Conservation (phyloP, 2,797 vertebrate species). For the Hemibagrus guttatus region DNA sequence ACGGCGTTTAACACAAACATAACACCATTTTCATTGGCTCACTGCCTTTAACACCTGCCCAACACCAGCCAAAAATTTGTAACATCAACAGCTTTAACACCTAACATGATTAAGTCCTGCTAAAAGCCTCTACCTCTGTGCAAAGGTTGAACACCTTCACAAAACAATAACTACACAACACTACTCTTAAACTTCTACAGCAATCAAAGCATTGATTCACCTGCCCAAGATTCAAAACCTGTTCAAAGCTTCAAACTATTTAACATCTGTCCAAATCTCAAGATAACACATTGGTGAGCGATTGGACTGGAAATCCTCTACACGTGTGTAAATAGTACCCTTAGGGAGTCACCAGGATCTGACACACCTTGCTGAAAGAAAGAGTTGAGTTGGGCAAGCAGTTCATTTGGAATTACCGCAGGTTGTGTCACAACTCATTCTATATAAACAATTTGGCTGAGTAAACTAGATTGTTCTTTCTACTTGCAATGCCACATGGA, state of each 20-base stretch:
- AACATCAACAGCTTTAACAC: not conserved
- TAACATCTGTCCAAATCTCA: not conserved
- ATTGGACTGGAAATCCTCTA: not conserved
- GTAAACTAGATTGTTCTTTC: not conserved
- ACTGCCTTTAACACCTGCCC: not conserved
- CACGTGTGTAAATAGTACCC: not conserved
- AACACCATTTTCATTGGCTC: not conserved
- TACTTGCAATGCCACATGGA: not conserved
- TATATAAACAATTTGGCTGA: not conserved
- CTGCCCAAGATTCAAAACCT: not conserved
- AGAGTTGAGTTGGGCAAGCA: constrained; percentile 6
- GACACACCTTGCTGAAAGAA: constrained; percentile 46
- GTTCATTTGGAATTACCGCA: not conserved
- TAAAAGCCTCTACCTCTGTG: not conserved
- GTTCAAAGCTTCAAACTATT: not conserved
- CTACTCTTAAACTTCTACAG: not conserved
- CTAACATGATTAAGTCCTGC: not conserved
- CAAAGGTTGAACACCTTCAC: not conserved
- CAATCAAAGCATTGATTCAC: not conserved
- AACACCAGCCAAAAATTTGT: too few relatives aligned
- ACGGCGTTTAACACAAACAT: not conserved
- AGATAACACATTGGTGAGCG: too few relatives aligned
- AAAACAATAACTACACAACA: not conserved
- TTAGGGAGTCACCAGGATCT: constrained; percentile 46
- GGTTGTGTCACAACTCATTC: not conserved